Evolutionary conservation across 2,797 vertebrate species (phyloP).

Genomic region (Poeciliopsis paucimaculata): DNA sequence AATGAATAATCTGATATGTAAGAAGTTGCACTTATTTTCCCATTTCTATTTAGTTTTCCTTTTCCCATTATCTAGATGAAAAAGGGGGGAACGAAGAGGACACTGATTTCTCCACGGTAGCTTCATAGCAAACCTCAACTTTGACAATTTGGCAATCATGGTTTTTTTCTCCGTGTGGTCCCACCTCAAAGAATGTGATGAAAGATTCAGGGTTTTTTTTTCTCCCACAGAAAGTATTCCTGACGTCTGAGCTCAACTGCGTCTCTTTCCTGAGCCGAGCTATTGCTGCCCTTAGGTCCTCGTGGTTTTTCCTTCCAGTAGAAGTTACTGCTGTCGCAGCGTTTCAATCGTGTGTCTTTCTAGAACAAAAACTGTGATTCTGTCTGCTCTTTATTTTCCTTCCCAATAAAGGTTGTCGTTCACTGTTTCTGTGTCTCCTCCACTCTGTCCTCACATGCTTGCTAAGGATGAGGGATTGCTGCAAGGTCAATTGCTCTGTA

Average conservation of each 20-base stretch:
- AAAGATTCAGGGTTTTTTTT: background rate
- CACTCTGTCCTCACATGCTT: background rate
- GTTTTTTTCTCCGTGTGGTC: background rate
- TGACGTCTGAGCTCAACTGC: background rate
- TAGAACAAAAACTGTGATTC: background rate
- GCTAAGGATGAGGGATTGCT: background rate
- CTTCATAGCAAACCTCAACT: background rate
- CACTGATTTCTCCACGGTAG: background rate
- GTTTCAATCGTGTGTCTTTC: background rate
- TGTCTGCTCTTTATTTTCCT: background rate
- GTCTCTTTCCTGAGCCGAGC: background rate
- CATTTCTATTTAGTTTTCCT: background rate
- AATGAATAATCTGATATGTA: background rate
- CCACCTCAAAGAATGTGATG: background rate
- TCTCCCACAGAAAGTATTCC: background rate
- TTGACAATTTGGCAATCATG: background rate
- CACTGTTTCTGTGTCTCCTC: background rate
- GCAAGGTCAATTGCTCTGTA: background rate
- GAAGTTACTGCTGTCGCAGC: too few species aligned
- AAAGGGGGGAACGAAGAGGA: background rate
- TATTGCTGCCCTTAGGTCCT: background rate
- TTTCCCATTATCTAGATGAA: background rate
- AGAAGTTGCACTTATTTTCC: background rate
- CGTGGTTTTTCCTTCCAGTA: too few species aligned
- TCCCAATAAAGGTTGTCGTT: background rate